These are phyloP conservation scores for Myotis planiceps DNA, from an alignment of 2,797 vertebrate genomes.

Conservation along the genomic window DNA sequence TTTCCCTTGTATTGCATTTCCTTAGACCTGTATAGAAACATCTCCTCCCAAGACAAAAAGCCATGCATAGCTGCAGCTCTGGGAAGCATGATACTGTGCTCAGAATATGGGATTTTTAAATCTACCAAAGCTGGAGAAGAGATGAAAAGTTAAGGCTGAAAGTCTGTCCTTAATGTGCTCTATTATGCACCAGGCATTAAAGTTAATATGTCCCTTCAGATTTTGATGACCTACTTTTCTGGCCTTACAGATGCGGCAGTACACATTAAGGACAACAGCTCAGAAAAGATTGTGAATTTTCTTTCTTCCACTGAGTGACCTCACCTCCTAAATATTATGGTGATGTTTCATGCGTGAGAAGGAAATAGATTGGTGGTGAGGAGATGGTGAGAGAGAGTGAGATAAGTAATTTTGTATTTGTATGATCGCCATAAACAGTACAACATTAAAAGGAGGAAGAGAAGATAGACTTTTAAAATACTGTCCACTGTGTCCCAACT, in stretches of 20 bases:
- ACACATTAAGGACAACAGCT: conserved; percentile 33
- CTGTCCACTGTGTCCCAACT: not conserved
- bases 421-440: not conserved
- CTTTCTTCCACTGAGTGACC: conserved; percentile 48
- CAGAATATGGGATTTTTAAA: conserved; percentile 68
- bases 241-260: not conserved
- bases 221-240: conserved; percentile 73
- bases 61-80: conserved; percentile 46
- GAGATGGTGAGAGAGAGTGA: not conserved
- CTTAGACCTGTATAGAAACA: conserved; percentile 69
- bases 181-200: conserved; percentile 65
- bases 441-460: not conserved
- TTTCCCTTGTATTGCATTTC: conserved; percentile 73
- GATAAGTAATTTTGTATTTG: not conserved
- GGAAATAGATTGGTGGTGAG: not conserved
- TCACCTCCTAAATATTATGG: not conserved
- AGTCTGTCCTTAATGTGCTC: conserved; percentile 63
- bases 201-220: conserved; percentile 72
- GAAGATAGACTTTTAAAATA: not conserved
- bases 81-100: conserved; percentile 49
- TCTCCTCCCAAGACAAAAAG: conserved; percentile 71
- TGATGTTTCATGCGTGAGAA: not conserved
- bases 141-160: conserved; percentile 71
- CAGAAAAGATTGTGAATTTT: conserved; percentile 35
- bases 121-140: conserved; percentile 66